Conservation (phyloP, 2,888 invertebrate genomes). For the Cataglyphis cursor region DNA sequence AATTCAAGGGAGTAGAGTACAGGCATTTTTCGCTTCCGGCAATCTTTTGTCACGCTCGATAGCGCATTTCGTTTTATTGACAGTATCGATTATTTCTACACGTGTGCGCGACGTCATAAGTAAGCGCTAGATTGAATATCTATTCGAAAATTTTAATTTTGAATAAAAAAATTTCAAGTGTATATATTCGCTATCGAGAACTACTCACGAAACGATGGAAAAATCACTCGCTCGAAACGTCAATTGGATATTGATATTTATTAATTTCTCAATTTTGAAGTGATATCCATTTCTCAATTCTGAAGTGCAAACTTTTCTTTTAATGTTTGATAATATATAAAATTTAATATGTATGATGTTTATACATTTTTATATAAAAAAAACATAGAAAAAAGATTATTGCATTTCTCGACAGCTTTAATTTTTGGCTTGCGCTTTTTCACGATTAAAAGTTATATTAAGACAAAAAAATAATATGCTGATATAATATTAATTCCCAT, state of each 20-base stretch:
- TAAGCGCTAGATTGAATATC: conserved; percentile 10
- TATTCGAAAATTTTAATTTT: conserved; percentile 2
- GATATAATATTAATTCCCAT: not conserved
- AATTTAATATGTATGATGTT: not conserved
- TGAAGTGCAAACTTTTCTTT: not conserved
- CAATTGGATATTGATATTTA: not conserved
- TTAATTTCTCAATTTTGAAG: not conserved
- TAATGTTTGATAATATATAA: not conserved
- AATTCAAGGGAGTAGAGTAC: conserved; percentile 54
- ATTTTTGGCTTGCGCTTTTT: not conserved
- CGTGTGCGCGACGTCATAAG: not conserved
- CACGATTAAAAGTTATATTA: not conserved
- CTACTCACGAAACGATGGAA: not conserved
- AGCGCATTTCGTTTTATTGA: conserved; percentile 34
- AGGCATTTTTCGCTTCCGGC: conserved; percentile 46
- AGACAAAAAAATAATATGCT: not conserved
- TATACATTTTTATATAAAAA: conserved; percentile 5
- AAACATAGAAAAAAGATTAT: not conserved
- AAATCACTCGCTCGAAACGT: not conserved
- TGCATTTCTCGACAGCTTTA: not conserved
- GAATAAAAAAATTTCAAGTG: not conserved
- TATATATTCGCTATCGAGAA: not conserved
- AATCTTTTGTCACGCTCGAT: conserved; percentile 32
- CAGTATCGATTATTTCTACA: conserved; percentile 5
- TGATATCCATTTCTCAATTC: not conserved